Evolutionary conservation across 1,140 invertebrate species (phyloP), one percentile per base, ranked within the genome.

Genomic region (Micrasema longulum): DNA sequence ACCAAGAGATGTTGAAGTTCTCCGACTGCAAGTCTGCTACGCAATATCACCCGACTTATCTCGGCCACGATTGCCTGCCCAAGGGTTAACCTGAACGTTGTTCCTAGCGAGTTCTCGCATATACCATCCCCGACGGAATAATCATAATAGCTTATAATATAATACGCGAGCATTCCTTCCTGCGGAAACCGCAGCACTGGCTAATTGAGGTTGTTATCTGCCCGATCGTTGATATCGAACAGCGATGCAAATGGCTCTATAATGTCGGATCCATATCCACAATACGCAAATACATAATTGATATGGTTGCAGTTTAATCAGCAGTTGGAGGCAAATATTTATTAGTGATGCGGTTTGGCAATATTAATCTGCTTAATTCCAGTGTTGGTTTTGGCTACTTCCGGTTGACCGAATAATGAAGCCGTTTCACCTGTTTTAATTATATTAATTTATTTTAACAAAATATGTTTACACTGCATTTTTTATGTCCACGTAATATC

Each of bases 191-290:
- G 55, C 55, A 9, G 35, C 20, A 14, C 60, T 26, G 60, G 60
- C 22, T 43, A 31, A 47, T 64, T 47, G 41, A 64, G 41, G 43
- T 48, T 31, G 60, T 41, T 47, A 47, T 48, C 38, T 45, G 41
- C 60, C 60, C 41, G 20, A 10, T 47, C 60, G 23, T 45, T 18
- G 60, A 31, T 47, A 64, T 47, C 22, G 20, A 36, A 64, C 45
- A 18, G 23, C 31, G 10, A 64, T 64, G 60, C 41, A 64, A 64
- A 64, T 64, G 41, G 41, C 10, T 20, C 23, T 16, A 63, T 63
- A 45, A 63, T 63, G 23, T 43, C 60, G 9, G 20, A 62, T 20
- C 22, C 38, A 5, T 2, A 63, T 60, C 60, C 10, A 5, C 41
- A 11, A 47, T 64, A 64, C 9, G 16, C 18, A 0, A 47, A 64